Percentiles rank a stretch among this genome's conserved stretches.
These are phyloP conservation scores for Athripsodes cinereus DNA, from an alignment of 2,888 invertebrate species.

Conservation along the genomic window DNA sequence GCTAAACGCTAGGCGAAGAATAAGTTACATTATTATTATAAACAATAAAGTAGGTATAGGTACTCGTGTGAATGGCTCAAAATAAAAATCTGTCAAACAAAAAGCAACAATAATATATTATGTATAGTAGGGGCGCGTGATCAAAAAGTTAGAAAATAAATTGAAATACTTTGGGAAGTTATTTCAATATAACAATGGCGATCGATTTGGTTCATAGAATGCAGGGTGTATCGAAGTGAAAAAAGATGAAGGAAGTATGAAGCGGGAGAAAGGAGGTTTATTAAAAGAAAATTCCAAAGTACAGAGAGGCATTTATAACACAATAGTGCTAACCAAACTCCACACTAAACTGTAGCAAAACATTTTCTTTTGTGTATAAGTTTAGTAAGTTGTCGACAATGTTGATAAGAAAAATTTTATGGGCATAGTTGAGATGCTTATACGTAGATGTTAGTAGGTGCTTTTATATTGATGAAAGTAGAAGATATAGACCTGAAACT, in stretches of 20 bases:
- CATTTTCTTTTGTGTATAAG: background rate
- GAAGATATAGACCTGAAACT: too few species aligned
- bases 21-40: too few species aligned
- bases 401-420: background rate
- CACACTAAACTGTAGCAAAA: background rate
- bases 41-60: too few species aligned
- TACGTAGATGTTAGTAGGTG: too few species aligned
- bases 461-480: too few species aligned
- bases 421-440: background rate
- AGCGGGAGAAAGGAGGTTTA: conserved; percentile 19
- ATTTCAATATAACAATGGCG: conserved; percentile 21
- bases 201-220: conserved; percentile 19
- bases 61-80: too few species aligned
- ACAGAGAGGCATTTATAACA: conserved; percentile 6
- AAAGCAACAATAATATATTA: conserved; percentile 2
- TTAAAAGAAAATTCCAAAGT: conserved; percentile 25
- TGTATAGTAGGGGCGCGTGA: background rate
- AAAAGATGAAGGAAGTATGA: conserved; percentile 6
- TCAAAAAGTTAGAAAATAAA: conserved; percentile 19
- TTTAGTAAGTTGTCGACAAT: too few species aligned
- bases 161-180: conserved; percentile 24
- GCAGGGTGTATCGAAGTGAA: conserved; percentile 9
- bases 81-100: background rate
- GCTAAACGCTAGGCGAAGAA: too few species aligned
- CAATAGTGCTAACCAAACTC: conserved; percentile 8